phyloP scores from a whole-genome alignment of 2,113 vertebrate genomes.

The Scopus umbretta region DNA sequence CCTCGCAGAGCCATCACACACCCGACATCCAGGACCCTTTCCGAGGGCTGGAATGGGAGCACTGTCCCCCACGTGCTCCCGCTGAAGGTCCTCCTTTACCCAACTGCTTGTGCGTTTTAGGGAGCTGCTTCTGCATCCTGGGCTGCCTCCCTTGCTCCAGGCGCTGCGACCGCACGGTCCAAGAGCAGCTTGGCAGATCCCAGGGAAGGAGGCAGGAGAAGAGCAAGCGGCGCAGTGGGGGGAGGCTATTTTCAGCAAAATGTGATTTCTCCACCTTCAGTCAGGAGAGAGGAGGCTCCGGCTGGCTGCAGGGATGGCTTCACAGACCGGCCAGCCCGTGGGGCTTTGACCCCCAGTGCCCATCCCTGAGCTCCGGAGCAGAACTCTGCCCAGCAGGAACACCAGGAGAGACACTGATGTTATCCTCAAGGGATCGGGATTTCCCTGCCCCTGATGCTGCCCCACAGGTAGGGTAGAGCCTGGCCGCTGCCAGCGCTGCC shows the following conservation, averaged over 20 bases:
- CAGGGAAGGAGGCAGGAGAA: not conserved
- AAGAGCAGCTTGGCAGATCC: not conserved
- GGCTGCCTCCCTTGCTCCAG: not conserved
- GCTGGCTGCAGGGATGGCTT: not conserved
- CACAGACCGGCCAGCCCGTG: rapidly evolving
- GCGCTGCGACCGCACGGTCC: not conserved
- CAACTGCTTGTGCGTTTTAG: rapidly evolving
- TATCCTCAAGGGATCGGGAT: not conserved
- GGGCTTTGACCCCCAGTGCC: not conserved
- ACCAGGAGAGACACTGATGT: rapidly evolving
- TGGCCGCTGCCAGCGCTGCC: not conserved
- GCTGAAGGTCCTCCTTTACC: not conserved
- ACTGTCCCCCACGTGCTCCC: rapidly evolving
- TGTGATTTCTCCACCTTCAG: not conserved
- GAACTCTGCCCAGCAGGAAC: rapidly evolving
- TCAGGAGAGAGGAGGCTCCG: not conserved
- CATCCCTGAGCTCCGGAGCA: rapidly evolving
- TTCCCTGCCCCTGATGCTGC: not conserved
- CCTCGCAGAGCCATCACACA: rapidly evolving
- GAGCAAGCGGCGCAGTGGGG: rapidly evolving
- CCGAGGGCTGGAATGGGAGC: not conserved
- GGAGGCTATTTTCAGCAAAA: not conserved
- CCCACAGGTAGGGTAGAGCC: not conserved
- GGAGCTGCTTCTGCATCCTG: not conserved
- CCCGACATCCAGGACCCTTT: not conserved